Percentiles rank a stretch among this genome's conserved stretches.
Evolutionary conservation across 2,113 vertebrate species (phyloP).

Genomic region (Ahaetulla prasina): DNA sequence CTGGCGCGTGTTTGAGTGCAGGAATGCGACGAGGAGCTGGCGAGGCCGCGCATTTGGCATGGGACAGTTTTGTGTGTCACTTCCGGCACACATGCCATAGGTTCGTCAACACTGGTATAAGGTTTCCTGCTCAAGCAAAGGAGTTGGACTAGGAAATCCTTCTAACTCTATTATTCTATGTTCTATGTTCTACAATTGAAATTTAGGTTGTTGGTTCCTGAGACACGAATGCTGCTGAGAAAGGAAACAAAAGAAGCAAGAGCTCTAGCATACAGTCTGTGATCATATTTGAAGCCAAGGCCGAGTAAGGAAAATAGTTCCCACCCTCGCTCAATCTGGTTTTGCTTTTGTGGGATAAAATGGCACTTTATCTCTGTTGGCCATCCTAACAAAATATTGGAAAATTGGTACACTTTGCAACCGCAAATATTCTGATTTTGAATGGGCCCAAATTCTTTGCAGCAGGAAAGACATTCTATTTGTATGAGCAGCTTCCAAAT

Average conservation of each 20-base stretch:
- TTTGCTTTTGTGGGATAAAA: background rate
- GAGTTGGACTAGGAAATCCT: no score
- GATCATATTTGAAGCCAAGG: background rate
- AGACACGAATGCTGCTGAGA: background rate
- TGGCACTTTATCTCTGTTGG: background rate
- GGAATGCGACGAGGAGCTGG: no score
- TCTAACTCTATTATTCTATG: background rate
- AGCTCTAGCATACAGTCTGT: background rate
- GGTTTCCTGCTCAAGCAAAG: no score
- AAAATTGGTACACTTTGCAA: background rate
- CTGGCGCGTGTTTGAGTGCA: no score
- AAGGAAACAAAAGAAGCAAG: background rate
- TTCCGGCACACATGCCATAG: no score
- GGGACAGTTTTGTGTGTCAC: no score
- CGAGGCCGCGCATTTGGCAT: no score
- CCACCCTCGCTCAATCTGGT: background rate
- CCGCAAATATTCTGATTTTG: background rate
- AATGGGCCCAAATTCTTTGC: background rate
- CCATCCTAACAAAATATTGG: background rate
- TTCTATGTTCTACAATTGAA: background rate
- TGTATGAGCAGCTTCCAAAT: constrained; percentile 3
- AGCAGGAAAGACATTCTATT: background rate
- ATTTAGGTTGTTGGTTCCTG: background rate
- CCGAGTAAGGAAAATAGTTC: background rate
- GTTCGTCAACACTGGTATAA: no score